Conservation (phyloP, 2,797 vertebrate genomes). For the Cossypha heuglini region DNA sequence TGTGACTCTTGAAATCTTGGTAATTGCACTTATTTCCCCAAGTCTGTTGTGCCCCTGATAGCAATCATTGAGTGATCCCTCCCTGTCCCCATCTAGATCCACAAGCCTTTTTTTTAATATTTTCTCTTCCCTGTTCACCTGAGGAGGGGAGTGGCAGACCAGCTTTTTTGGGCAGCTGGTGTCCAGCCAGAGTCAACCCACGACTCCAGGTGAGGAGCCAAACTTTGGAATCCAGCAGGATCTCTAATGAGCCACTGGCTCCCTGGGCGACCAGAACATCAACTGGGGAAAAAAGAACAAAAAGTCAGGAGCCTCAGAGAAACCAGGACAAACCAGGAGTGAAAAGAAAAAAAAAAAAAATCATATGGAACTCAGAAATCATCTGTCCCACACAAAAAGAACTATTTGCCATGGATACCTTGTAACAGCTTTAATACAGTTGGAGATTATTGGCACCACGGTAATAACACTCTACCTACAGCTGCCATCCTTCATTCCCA, state of each 20-base stretch:
- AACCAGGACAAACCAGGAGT: neutral
- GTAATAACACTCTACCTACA: neutral
- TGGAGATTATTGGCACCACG: neutral
- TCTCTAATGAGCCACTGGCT: neutral
- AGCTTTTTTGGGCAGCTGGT: neutral
- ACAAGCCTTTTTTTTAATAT: accelerated
- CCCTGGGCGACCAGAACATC: neutral
- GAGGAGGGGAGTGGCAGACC: neutral
- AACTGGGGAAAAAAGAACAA: neutral
- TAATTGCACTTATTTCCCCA: neutral
- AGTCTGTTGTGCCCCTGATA: neutral
- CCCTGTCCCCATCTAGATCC: neutral
- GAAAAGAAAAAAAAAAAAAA: neutral
- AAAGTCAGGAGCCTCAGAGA: neutral
- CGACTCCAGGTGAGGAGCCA: neutral
- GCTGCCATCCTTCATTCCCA: conserved; percentile 1
- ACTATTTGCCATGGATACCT: neutral
- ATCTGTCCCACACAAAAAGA: neutral
- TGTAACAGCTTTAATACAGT: neutral
- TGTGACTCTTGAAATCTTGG: neutral
- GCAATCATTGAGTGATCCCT: neutral
- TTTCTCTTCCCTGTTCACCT: neutral
- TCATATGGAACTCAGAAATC: neutral
- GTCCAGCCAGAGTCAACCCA: neutral
- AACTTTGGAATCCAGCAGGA: neutral